These are phyloP conservation scores for Styela clava DNA, from an alignment of 23 tunicate genomes.

Conservation along the genomic window DNA sequence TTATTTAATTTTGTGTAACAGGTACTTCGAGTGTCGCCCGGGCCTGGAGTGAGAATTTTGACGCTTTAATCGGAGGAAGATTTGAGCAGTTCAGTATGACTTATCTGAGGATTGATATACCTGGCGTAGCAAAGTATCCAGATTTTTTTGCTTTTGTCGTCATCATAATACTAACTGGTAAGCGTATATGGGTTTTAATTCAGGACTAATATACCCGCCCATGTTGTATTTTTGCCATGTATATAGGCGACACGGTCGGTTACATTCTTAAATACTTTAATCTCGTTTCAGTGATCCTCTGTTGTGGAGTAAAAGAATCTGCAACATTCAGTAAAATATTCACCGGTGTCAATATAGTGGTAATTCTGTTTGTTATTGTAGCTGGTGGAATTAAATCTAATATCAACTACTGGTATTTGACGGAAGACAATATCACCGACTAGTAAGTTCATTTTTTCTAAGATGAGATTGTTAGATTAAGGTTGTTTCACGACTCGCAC, in stretches of 20 bases:
- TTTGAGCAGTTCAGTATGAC: constrained; percentile 51
- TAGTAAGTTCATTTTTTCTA: constrained; percentile 27
- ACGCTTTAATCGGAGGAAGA: constrained; percentile 79
- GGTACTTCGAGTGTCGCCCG: constrained; percentile 90
- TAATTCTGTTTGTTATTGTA: constrained; percentile 75
- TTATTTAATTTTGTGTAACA: too few species aligned
- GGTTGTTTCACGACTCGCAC: too few species aligned
- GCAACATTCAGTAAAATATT: constrained; percentile 74
- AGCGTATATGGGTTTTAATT: not conserved
- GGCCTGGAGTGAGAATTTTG: constrained; percentile 90
- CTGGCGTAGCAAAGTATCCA: constrained; percentile 82
- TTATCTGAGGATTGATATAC: constrained; percentile 37
- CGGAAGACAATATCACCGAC: constrained; percentile 34
- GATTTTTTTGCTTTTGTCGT: constrained; percentile 82
- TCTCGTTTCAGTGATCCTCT: constrained; percentile 41
- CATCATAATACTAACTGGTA: constrained; percentile 75
- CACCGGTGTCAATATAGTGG: constrained; percentile 60
- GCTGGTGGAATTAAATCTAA: constrained; percentile 56
- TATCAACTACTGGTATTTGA: constrained; percentile 53
- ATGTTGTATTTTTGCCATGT: too few species aligned
- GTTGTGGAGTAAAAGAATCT: constrained; percentile 84
- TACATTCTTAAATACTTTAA: not conserved
- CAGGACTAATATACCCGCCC: too few species aligned
- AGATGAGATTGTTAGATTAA: too few species aligned
- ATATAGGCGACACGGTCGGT: too few species aligned